Conservation (phyloP, 2,888 invertebrate species). For the Luperina nickerlii region DNA sequence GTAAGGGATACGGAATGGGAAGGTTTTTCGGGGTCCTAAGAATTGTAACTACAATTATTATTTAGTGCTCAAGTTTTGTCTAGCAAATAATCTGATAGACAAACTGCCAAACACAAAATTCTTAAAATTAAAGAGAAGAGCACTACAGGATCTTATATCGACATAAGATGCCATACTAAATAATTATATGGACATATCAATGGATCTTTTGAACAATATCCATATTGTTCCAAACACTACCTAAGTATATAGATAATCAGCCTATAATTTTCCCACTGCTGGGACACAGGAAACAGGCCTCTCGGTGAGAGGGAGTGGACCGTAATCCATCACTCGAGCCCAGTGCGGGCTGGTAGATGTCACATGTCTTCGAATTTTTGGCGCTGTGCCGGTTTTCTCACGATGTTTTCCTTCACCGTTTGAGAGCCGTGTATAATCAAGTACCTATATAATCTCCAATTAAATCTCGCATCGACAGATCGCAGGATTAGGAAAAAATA, state of each 20-base stretch:
- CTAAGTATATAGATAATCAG: too few species aligned
- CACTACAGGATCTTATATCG: not conserved
- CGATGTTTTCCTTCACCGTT: too few species aligned
- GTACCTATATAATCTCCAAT: not conserved
- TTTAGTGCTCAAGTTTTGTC: not conserved
- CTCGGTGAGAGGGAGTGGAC: too few species aligned
- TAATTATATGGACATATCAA: not conserved
- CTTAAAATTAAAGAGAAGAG: not conserved
- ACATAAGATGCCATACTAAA: not conserved
- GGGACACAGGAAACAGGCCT: too few species aligned
- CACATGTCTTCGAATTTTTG: too few species aligned
- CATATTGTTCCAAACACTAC: too few species aligned
- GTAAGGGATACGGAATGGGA: slow-evolving; percentile 28
- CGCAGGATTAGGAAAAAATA: not conserved
- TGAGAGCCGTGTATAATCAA: not conserved
- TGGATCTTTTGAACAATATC: too few species aligned
- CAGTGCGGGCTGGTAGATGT: too few species aligned
- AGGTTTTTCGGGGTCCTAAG: not conserved
- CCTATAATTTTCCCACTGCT: too few species aligned
- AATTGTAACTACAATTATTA: slow-evolving; percentile 4
- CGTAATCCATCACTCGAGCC: too few species aligned
- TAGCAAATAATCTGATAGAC: not conserved
- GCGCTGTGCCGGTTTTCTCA: too few species aligned
- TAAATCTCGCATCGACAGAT: not conserved
- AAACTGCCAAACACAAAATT: not conserved